These are phyloP conservation scores for Andrena haemorrhoa DNA, from an alignment of 2,888 invertebrate species.

Conservation along the genomic window DNA sequence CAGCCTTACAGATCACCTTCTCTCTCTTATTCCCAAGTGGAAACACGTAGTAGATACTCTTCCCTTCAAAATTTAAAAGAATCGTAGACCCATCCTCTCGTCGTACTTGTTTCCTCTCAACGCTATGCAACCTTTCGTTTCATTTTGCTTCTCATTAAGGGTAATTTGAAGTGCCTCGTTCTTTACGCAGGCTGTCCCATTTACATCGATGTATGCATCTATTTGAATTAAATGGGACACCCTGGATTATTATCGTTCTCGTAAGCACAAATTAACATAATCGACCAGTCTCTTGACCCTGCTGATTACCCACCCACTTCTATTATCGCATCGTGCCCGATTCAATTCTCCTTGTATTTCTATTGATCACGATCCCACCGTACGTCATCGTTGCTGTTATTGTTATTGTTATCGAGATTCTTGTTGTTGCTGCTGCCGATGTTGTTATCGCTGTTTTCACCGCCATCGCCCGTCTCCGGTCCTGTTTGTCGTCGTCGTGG, in stretches of 20 bases:
- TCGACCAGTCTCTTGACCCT: not conserved
- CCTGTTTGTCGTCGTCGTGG: conserved; percentile 69
- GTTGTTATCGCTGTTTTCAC: conserved; percentile 60
- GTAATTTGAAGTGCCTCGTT: too few relatives aligned
- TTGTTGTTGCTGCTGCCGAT: conserved; percentile 59
- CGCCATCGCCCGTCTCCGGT: conserved; percentile 64
- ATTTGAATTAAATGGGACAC: too few relatives aligned
- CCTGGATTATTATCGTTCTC: conserved; percentile 18
- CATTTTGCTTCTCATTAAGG: too few relatives aligned
- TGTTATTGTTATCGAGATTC: conserved; percentile 59
- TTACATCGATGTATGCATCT: too few relatives aligned
- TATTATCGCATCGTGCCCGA: conserved; percentile 24
- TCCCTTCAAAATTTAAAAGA: too few relatives aligned
- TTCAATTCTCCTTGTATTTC: conserved; percentile 32
- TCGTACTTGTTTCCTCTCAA: too few relatives aligned
- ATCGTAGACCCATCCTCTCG: too few relatives aligned
- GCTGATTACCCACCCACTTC: conserved; percentile 18
- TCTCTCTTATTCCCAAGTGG: not conserved
- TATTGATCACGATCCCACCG: conserved; percentile 51
- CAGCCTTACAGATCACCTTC: not conserved
- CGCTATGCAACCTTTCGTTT: too few relatives aligned
- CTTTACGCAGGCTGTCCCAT: too few relatives aligned
- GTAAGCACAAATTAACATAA: not conserved
- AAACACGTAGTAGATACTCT: too few relatives aligned
- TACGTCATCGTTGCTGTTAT: conserved; percentile 55